Percentiles rank a stretch among this genome's conserved stretches.
Evolutionary conservation across 2,888 invertebrate genomes (phyloP).

Genomic region (Latrodectus hesperus): DNA sequence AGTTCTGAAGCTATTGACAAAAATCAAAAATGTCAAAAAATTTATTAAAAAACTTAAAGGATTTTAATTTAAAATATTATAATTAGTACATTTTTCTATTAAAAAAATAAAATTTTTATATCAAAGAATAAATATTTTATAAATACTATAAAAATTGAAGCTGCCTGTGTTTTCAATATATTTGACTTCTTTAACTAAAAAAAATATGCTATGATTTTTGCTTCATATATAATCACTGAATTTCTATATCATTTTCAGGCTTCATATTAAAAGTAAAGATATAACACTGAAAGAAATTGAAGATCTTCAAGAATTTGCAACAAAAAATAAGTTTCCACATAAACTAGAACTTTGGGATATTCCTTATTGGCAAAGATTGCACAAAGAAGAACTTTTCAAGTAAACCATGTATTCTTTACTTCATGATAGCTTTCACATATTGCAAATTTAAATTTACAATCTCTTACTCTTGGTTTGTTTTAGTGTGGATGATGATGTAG

Average conservation of each 20-base stretch:
- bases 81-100: too few species aligned
- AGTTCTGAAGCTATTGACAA: too few species aligned
- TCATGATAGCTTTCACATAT: not conserved
- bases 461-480: slow-evolving; percentile 61
- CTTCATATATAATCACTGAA: not conserved
- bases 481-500: slow-evolving; percentile 82
- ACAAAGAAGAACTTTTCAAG: slow-evolving; percentile 74
- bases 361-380: slow-evolving; percentile 89
- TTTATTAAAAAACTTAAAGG: too few species aligned
- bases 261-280: slow-evolving; percentile 76
- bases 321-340: slow-evolving; percentile 77
- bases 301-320: slow-evolving; percentile 69
- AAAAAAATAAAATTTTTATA: too few species aligned
- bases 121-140: too few species aligned
- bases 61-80: too few species aligned
- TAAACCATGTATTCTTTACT: not conserved
- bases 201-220: too few species aligned
- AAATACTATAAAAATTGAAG: too few species aligned
- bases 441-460: not conserved
- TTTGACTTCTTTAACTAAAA: too few species aligned
- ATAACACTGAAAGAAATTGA: slow-evolving; percentile 85
- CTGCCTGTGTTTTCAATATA: too few species aligned
- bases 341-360: slow-evolving; percentile 87
- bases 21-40: too few species aligned
- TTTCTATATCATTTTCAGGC: slow-evolving; percentile 64